phyloP scores from a whole-genome alignment of 2,888 invertebrate species.

The Torymus aiolomorphi region DNA sequence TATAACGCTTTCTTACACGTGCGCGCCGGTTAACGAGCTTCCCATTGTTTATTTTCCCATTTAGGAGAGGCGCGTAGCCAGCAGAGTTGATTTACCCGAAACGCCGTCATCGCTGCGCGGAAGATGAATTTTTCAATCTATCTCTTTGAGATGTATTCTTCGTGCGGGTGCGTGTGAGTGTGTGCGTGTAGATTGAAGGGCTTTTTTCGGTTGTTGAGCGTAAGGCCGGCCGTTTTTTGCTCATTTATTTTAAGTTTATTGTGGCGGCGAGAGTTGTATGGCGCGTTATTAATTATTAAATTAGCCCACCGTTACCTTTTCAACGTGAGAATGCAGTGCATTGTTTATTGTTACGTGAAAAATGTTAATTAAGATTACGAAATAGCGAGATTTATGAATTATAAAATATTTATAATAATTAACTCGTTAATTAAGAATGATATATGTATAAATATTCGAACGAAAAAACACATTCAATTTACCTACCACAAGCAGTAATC shows the following conservation, averaged over 20 bases:
- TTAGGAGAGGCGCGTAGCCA: slow-evolving; percentile 57
- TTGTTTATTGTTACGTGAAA: no score
- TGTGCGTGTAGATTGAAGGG: neutral
- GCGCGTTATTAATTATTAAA: slow-evolving; percentile 26
- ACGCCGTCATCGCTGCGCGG: slow-evolving; percentile 6
- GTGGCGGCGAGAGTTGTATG: neutral
- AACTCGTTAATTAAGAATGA: no score
- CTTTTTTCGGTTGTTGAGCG: neutral
- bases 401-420: no score
- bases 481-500: no score
- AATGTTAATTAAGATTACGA: no score
- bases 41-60: slow-evolving; percentile 71
- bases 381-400: no score
- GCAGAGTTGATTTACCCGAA: neutral
- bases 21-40: slow-evolving; percentile 68
- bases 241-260: neutral
- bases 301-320: slow-evolving; percentile 7
- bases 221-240: slow-evolving; percentile 10
- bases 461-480: no score
- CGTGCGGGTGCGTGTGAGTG: no score
- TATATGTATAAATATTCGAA: no score
- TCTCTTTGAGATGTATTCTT: neutral
- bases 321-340: no score
- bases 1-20: slow-evolving; percentile 65
- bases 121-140: slow-evolving; percentile 49